Conservation (phyloP, 2,888 invertebrate species). For the Dryobotodes eremita region DNA sequence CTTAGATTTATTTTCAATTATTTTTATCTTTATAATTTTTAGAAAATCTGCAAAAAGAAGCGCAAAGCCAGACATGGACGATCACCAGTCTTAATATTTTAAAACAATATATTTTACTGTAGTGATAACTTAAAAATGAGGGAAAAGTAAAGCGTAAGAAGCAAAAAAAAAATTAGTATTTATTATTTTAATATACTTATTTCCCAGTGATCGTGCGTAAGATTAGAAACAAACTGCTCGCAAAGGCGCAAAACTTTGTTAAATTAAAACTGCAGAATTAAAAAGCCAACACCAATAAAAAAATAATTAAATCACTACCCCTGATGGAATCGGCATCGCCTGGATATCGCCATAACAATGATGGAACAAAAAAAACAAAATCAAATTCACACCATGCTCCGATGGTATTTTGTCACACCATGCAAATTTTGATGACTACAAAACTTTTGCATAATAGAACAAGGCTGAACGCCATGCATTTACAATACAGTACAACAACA, state of each 20-base stretch:
- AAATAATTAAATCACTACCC: conserved; percentile 91
- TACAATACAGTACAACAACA: conserved; percentile 53
- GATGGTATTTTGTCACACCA: conserved; percentile 72
- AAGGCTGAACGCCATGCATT: conserved; percentile 64
- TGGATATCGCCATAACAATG: conserved; percentile 89
- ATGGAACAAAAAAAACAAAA: conserved; percentile 87
- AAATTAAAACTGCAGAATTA: conserved; percentile 67
- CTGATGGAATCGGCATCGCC: conserved; percentile 93
- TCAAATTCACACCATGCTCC: conserved; percentile 85
- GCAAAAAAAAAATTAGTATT: background rate
- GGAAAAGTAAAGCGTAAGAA: background rate
- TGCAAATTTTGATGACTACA: conserved; percentile 64
- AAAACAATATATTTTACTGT: conserved; percentile 30
- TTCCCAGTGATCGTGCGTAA: conserved; percentile 16
- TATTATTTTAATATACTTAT: conserved; percentile 52
- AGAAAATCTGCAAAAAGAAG: conserved; percentile 12
- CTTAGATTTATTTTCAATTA: background rate
- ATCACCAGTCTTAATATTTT: conserved; percentile 47
- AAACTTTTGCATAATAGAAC: conserved; percentile 33
- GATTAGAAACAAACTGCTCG: conserved; percentile 33
- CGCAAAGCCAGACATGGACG: conserved; percentile 21
- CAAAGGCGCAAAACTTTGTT: conserved; percentile 33
- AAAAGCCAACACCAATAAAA: conserved; percentile 79
- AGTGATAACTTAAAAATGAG: background rate
- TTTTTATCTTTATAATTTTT: background rate